Evolutionary conservation across 2,113 vertebrate species (phyloP).

Genomic region (Candoia aspera): DNA sequence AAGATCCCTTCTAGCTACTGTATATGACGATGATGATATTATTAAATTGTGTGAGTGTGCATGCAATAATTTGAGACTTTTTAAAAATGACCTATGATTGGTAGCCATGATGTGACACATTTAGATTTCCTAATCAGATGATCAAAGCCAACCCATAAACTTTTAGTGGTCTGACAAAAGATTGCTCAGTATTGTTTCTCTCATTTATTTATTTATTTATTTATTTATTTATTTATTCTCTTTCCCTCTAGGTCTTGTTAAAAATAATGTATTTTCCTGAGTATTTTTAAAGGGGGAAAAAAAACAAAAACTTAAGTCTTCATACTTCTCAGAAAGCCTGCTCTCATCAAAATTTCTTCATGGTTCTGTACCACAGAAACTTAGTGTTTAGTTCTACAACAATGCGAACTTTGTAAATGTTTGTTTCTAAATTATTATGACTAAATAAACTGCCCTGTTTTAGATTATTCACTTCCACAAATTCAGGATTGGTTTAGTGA

Average conservation of each 20-base stretch:
- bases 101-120: fast-evolving
- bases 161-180: background rate
- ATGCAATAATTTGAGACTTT: background rate
- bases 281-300: background rate
- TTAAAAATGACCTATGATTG: background rate
- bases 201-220: background rate
- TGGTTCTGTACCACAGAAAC: background rate
- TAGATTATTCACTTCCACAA: background rate
- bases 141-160: background rate
- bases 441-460: background rate
- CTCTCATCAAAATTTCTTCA: slow-evolving; percentile 17
- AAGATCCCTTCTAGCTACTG: background rate
- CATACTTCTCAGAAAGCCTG: background rate
- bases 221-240: background rate
- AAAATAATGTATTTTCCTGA: slow-evolving; percentile 9
- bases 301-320: background rate
- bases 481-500: background rate
- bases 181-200: background rate
- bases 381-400: slow-evolving; percentile 1
- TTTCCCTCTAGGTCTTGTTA: background rate
- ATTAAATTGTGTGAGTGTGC: background rate
- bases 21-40: background rate
- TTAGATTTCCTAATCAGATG: background rate
- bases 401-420: background rate
- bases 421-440: background rate